Conservation (phyloP, 2,888 invertebrate species). For the Drosophila prolongata region DNA sequence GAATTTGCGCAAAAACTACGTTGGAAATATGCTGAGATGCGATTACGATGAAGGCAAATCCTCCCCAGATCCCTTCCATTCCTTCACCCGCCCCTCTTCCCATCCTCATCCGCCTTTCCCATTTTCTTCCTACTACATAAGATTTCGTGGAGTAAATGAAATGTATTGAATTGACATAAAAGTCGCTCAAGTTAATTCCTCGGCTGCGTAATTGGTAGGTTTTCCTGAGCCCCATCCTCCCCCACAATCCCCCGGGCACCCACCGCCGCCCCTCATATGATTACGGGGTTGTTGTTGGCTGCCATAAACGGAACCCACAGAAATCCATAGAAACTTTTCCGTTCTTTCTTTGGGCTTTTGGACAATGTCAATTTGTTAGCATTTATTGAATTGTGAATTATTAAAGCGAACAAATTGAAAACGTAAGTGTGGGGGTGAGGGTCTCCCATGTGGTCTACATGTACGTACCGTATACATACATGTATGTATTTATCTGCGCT, state of each 20-base stretch:
- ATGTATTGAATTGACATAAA: constrained; percentile 81
- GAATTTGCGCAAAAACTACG: constrained; percentile 74
- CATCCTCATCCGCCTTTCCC: background rate
- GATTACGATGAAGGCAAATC: constrained; percentile 40
- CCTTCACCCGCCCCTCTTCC: background rate
- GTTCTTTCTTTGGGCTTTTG: constrained; percentile 53
- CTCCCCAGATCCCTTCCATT: constrained; percentile 6
- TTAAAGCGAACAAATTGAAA: constrained; percentile 81
- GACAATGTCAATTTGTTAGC: constrained; percentile 81
- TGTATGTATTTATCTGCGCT: constrained; percentile 23
- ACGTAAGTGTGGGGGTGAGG: constrained; percentile 22
- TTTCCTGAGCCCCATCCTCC: constrained; percentile 10
- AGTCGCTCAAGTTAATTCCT: constrained; percentile 79
- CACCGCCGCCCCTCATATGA: constrained; percentile 18
- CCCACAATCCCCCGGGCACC: background rate
- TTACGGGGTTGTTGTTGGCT: constrained; percentile 39
- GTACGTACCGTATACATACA: constrained; percentile 13
- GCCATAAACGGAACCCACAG: constrained; percentile 29
- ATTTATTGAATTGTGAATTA: constrained; percentile 82
- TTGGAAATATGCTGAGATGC: constrained; percentile 53
- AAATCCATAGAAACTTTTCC: constrained; percentile 35
- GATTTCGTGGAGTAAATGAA: constrained; percentile 66
- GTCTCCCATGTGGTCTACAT: constrained; percentile 21
- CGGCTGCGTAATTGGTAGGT: constrained; percentile 75
- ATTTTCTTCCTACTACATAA: constrained; percentile 1